Base-by-base conservation (phyloP, 2,797 vertebrate genomes). In the Petrocephalus sullivani region DNA sequence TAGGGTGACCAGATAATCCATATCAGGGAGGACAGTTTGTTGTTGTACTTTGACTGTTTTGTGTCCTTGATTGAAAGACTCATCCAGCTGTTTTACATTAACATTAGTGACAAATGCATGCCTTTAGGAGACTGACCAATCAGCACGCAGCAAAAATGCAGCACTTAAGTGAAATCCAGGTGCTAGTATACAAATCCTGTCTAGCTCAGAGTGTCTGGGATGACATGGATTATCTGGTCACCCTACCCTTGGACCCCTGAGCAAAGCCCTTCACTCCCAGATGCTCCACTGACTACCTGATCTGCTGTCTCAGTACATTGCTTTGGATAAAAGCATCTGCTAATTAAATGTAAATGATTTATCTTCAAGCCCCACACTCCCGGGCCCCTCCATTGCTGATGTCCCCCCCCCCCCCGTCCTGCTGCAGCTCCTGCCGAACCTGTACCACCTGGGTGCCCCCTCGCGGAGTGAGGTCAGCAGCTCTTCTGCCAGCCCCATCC, bases 391-490 rank as follows among this genome's bases (percentile, higher is more conserved):
- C 7, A 37, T 71, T 71, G 64, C 64, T 71, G 64, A 71, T 71
- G 12, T 23, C 21, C 19, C 37, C 51, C 56, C 10, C 67, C 37
- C 28, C 19, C 8, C 9, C 1, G 33, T 21, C 8, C 0, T 8
- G 67, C 91, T 93, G 1, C 91, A 99, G 98, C 95, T 99, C 87
- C 95, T 99, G 88, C 98, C 98, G 81, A 98, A 98, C 92, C 95
- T 99, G 2, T 99, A 99, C 93, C 98, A 99, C 82, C 95, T 98
- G 0, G 97, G 97, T 14, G 96, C 96, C 53, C 93, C 95, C 3
- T 96, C 97, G 87, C 97, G 97, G 95, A 95, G 96, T 14, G 97
- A 96, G 91, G 92, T 95, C 33, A 96, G 96, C 86, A 96, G 95
- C 86, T 95, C 95, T 0, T 95, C 96, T 10, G 95, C 95, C 9